Percentiles rank a stretch among this genome's conserved stretches.
These are phyloP conservation scores for Sympetrum striolatum DNA, from an alignment of 2,888 invertebrate species.

Conservation along the genomic window DNA sequence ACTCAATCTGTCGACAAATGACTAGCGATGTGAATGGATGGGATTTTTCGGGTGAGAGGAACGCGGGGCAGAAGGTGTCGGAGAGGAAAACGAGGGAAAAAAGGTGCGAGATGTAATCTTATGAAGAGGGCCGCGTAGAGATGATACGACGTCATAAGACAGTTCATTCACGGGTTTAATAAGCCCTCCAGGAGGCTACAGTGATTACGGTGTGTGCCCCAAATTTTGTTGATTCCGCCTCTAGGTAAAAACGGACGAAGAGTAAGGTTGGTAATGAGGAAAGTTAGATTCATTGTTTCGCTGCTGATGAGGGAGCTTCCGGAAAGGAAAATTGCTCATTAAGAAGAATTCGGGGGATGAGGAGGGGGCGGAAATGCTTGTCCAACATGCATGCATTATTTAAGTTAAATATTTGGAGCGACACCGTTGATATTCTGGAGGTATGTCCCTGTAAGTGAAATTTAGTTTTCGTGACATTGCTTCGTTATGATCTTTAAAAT, in stretches of 20 bases:
- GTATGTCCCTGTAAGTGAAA: no score
- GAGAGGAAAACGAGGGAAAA: not conserved
- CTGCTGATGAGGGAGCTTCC: no score
- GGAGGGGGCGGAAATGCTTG: no score
- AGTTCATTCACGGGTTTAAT: not conserved
- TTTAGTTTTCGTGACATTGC: no score
- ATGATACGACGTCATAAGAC: not conserved
- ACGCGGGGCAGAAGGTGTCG: not conserved
- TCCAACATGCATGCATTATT: no score
- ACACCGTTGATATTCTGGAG: no score
- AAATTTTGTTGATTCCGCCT: not conserved
- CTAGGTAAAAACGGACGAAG: not conserved
- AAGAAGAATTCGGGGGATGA: no score
- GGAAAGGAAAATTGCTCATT: no score
- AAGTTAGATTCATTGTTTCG: not conserved
- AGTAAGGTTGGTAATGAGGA: not conserved
- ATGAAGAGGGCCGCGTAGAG: not conserved
- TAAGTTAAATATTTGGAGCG: no score
- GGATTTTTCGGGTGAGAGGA: not conserved
- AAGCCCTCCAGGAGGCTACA: not conserved
- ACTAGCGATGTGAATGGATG: not conserved
- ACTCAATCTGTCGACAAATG: slow-evolving; percentile 2
- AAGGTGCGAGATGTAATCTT: not conserved
- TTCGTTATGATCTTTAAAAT: no score
- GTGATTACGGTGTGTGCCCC: not conserved